Evolutionary conservation across 2,888 invertebrate genomes (phyloP).

Genomic region (Apotomis turbidana): DNA sequence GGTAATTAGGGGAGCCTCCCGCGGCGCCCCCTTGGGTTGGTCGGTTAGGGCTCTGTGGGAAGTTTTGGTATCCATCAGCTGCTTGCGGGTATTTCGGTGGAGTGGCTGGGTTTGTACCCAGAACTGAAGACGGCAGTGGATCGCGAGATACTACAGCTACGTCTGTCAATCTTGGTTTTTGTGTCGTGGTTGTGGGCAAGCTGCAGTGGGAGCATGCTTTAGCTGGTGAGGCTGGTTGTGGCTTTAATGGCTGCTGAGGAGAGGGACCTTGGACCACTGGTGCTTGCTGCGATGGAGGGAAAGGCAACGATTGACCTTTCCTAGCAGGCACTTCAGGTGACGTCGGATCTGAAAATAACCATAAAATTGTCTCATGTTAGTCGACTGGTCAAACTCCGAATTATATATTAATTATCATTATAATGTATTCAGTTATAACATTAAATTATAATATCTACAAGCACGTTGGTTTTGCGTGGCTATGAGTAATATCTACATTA

Average conservation of each 20-base stretch:
- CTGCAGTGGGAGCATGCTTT: constrained; percentile 85
- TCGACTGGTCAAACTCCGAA: background rate
- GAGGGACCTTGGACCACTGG: constrained; percentile 45
- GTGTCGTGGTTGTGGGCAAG: constrained; percentile 79
- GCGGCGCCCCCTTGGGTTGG: constrained; percentile 21
- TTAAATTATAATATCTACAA: constrained; percentile 19
- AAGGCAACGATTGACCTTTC: constrained; percentile 65
- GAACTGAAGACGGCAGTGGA: constrained; percentile 34
- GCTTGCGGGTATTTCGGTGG: constrained; percentile 42
- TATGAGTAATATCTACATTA: constrained; percentile 21
- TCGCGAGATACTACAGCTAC: constrained; percentile 48
- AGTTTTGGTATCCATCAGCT: constrained; percentile 33
- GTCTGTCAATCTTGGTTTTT: constrained; percentile 54
- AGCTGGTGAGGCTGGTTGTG: constrained; percentile 65
- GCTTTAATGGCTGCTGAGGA: constrained; percentile 46
- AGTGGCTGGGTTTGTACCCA: constrained; percentile 34
- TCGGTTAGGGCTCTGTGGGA: constrained; percentile 17
- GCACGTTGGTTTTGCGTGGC: constrained; percentile 6
- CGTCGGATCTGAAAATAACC: constrained; percentile 61
- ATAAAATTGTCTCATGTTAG: background rate
- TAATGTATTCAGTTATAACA: constrained; percentile 13
- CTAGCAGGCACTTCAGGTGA: constrained; percentile 50
- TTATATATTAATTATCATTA: constrained; percentile 7
- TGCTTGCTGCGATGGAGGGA: constrained; percentile 53
- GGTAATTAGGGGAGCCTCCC: constrained; percentile 26